Percentiles rank a stretch among this genome's conserved stretches.
These are phyloP conservation scores for Volucella bombylans DNA, from an alignment of 2,888 invertebrate species.

Conservation along the genomic window DNA sequence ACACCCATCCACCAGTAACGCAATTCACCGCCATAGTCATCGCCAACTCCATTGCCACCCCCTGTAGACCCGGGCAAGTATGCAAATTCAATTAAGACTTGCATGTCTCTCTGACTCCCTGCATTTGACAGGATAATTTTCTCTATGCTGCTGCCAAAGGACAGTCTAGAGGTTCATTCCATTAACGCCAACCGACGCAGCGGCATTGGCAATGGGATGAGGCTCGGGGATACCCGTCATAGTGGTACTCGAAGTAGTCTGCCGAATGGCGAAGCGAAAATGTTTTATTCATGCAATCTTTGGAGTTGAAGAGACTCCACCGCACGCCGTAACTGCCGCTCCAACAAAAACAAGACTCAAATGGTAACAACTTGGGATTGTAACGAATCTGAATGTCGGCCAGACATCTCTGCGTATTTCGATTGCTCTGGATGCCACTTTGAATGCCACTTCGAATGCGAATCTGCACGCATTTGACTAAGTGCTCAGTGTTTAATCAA, in stretches of 20 bases:
- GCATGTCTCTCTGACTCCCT: constrained; percentile 71
- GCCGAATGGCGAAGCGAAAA: constrained; percentile 60
- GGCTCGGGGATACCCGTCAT: too few species aligned
- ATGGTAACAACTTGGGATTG: too few species aligned
- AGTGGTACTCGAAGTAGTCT: not conserved
- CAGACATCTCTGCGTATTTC: not conserved
- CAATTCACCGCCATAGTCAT: constrained; percentile 2
- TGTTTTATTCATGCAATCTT: constrained; percentile 73
- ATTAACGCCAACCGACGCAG: constrained; percentile 62
- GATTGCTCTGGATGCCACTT: constrained; percentile 61
- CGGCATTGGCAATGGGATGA: not conserved
- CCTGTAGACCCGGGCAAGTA: constrained; percentile 41
- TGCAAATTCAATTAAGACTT: constrained; percentile 74
- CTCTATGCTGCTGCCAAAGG: constrained; percentile 67
- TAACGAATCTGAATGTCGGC: too few species aligned
- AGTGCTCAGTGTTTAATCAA: constrained; percentile 77
- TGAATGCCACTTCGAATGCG: constrained; percentile 64
- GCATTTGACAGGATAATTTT: constrained; percentile 74
- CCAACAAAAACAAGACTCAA: constrained; percentile 44
- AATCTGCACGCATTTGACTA: constrained; percentile 77
- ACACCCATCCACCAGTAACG: constrained; percentile 32
- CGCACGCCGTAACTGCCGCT: not conserved
- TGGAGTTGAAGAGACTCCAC: constrained; percentile 17
- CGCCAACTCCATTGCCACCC: not conserved
- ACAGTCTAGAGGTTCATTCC: constrained; percentile 70